Evolutionary conservation across 30 jellyfish, hydroid and myxozoan genomes (phyloP), one percentile per base, ranked within the genome.

Genomic region (Cassiopea andromeda): DNA sequence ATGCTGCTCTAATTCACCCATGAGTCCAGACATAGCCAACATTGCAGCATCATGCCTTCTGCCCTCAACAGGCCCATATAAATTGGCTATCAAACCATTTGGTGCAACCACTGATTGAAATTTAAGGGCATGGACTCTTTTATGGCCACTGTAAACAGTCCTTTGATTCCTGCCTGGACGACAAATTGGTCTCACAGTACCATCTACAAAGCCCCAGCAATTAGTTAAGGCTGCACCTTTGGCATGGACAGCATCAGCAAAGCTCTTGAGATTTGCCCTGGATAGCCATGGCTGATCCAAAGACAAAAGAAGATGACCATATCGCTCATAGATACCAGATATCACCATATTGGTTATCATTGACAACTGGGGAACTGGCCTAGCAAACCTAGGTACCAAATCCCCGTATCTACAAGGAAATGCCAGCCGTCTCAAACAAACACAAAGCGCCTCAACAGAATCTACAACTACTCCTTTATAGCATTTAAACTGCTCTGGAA

Each of bases 1-100:
- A 59, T 44, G 10, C 89, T 70, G 88, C 77, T 75, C 82, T 64
- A 87, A 54, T 60, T 60, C 27, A 44, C 44, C 18, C 77, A 88
- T 49, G 27, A 78, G 78, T 18, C 93, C 93, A 15, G 93, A 88
- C 72, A 46, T 71, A n/a, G 64, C 80, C 72, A 88, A 91, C 93
- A 88, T 78, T 4, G 68, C 84, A 79, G 69, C 66, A 67, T 87
- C 92, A 84, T 76, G 92, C 66, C 82, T 66, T 66, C 75, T 66
- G 3, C 75, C 75, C 75, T 66, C 89, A 64, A 80, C 80, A 2
- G 89, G 89, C 43, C 89, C 80, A 80, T 50, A 80, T 1, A 80
- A 61, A 43, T 80, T 64, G 60, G 89, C 89, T 58, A 80, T 80
- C 69, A 80, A 9, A 8, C 89, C 80, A 80, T 80, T 67, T 60